A percentile compares a stretch with the other conserved stretches of the same genome.
Evolutionary conservation across 2,113 vertebrate species (phyloP).

Genomic region (Tupaia chinensis): DNA sequence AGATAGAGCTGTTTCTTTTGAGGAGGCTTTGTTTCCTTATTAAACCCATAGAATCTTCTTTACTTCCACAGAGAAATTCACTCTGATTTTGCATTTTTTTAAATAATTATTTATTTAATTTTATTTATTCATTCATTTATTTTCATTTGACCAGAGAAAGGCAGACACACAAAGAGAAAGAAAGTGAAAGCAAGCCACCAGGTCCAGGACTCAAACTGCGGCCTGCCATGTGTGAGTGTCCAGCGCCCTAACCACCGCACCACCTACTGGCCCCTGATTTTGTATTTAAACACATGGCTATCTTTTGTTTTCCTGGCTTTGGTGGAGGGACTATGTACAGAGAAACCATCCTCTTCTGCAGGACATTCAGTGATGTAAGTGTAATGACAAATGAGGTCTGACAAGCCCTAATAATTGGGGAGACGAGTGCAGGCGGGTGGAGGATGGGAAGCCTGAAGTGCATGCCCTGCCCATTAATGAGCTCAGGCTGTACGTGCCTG

Average conservation of each 20-base stretch:
- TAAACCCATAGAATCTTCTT: background rate
- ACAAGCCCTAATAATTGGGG: background rate
- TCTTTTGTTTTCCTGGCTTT: conserved; percentile 13
- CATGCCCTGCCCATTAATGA: background rate
- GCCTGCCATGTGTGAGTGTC: too few relatives aligned
- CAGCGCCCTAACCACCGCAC: too few relatives aligned
- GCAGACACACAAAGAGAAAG: too few relatives aligned
- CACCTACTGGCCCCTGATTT: background rate
- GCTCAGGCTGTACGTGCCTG: background rate
- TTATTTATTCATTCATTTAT: too few relatives aligned
- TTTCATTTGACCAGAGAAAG: too few relatives aligned
- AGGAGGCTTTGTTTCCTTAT: conserved; percentile 8
- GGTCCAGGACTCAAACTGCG: too few relatives aligned
- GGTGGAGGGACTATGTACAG: background rate
- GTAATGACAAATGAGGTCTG: background rate
- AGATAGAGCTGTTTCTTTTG: background rate
- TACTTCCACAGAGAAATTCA: background rate
- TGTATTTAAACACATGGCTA: background rate
- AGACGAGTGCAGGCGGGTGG: too few relatives aligned
- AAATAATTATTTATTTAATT: too few relatives aligned
- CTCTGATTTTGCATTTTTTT: background rate
- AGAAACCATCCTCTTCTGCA: background rate
- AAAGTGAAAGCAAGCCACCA: too few relatives aligned
- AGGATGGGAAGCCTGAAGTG: background rate
- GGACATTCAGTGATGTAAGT: background rate